Conservation (phyloP, 2,797 vertebrate species). For the Ctenopoma multispine region DNA sequence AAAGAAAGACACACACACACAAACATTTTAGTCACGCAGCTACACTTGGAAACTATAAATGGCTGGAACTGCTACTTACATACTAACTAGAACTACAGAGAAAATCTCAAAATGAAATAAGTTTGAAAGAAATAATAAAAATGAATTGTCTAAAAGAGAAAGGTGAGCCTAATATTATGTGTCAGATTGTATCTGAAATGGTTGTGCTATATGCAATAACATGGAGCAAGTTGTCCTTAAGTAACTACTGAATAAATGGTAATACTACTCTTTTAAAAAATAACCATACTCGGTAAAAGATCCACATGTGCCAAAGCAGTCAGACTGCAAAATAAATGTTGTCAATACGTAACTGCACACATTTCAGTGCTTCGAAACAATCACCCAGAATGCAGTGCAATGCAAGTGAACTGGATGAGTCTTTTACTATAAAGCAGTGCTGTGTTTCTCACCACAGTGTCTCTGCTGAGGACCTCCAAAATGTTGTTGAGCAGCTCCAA, state of each 20-base stretch:
- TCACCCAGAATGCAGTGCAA: not conserved
- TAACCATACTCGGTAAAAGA: not conserved
- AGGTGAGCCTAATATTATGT: not conserved
- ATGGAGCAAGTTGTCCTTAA: not conserved
- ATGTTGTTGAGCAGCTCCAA: slow-evolving; percentile 95
- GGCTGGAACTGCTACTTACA: not conserved
- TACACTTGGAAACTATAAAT: not conserved
- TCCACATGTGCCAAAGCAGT: not conserved
- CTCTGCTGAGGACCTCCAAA: slow-evolving; percentile 93
- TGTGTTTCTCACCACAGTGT: slow-evolving; percentile 87
- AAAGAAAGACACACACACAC: not conserved
- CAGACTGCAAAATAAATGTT: not conserved
- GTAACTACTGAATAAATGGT: not conserved
- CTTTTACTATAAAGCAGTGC: not conserved
- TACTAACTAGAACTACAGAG: not conserved
- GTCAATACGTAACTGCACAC: not conserved
- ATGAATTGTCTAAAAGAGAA: not conserved
- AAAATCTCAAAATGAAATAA: not conserved
- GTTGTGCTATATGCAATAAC: not conserved
- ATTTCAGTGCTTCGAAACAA: not conserved
- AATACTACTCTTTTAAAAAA: not conserved
- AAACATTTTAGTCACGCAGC: not conserved
- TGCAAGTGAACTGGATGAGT: not conserved
- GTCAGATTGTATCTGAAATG: not conserved
- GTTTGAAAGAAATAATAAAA: not conserved